Base-by-base conservation (phyloP, 1,140 invertebrate genomes). In the Oedothorax gibbosus region DNA sequence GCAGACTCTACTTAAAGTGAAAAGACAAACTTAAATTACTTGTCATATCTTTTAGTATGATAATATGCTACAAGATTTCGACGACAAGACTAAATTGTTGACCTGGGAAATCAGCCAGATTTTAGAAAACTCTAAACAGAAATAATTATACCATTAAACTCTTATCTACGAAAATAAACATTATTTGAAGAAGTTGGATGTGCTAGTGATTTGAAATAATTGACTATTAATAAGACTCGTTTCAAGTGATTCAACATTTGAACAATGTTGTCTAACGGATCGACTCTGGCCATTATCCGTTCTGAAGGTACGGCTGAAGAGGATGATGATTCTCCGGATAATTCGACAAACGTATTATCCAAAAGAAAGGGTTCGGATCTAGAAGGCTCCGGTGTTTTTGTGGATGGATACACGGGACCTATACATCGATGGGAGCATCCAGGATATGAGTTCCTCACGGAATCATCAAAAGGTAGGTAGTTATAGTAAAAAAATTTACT, bases 341-440 rank as follows among this genome's bases (percentile, higher is more conserved):
- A 66, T 14, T 51, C 49, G 15, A 21, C 50, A 11, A 18, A 35
- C 7, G 35, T 64, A 51, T 68, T 14, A 14, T 35, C 35, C 20
- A 57, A 35, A 12, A 51, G 78, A 18, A 72, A 65, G 10, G 56
- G 35, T 62, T 68, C 53, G 10, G 83, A 85, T 62, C 14, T 85
- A 20, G 83, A 85, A 54, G 51, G 35, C 35, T 85, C 83, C 7
- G 83, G 83, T 15, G 66, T 85, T 2, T 85, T 78, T 78, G 65
- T 85, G 15, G 73, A 73, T 62, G 83, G 83, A 54, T 85, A 85
- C n/a, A 85, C 83, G 8, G 83, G 83, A 8, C 83, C 83, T 12
- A 85, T 85, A 20, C 83, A 85, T 35, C 57, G 49, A 53, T 85
- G 83, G 83, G 73, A 85, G 53, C 83, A 85, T 85, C 75, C 83